These are phyloP conservation scores for Papilio aristodemus DNA, from an alignment of 1,140 invertebrate species.

Conservation along the genomic window DNA sequence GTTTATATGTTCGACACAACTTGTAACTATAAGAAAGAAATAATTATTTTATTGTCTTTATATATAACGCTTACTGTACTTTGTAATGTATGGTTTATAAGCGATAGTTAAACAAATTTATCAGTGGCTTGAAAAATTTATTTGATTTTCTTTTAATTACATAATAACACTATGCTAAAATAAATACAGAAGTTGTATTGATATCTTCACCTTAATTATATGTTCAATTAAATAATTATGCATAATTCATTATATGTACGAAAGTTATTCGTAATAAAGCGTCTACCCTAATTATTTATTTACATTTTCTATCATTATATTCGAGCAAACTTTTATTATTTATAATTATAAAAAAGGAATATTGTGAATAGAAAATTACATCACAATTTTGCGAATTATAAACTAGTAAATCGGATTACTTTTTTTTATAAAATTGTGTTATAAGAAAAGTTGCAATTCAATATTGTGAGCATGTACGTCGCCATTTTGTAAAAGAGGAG, in stretches of 20 bases:
- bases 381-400: slow-evolving; percentile 32
- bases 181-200: slow-evolving; percentile 75
- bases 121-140: slow-evolving; percentile 79
- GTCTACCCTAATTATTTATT: slow-evolving; percentile 71
- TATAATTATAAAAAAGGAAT: slow-evolving; percentile 35
- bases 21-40: too few species aligned
- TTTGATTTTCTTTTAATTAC: slow-evolving; percentile 77
- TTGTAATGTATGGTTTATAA: too few species aligned
- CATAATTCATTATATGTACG: slow-evolving; percentile 58
- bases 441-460: slow-evolving; percentile 14
- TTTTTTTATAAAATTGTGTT: slow-evolving; percentile 14
- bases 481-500: not conserved
- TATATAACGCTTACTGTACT: too few species aligned
- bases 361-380: slow-evolving; percentile 25
- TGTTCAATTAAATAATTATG: slow-evolving; percentile 70
- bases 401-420: slow-evolving; percentile 21
- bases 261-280: slow-evolving; percentile 54
- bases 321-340: slow-evolving; percentile 49
- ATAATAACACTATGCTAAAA: slow-evolving; percentile 76
- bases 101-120: slow-evolving; percentile 42
- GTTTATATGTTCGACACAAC: too few species aligned
- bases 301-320: slow-evolving; percentile 64
- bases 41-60: not conserved
- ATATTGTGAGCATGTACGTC: slow-evolving; percentile 8
- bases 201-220: slow-evolving; percentile 70